Evolutionary conservation across 2,113 vertebrate species (phyloP), one percentile per base, ranked within the genome.

Genomic region (Xenus cinereus): DNA sequence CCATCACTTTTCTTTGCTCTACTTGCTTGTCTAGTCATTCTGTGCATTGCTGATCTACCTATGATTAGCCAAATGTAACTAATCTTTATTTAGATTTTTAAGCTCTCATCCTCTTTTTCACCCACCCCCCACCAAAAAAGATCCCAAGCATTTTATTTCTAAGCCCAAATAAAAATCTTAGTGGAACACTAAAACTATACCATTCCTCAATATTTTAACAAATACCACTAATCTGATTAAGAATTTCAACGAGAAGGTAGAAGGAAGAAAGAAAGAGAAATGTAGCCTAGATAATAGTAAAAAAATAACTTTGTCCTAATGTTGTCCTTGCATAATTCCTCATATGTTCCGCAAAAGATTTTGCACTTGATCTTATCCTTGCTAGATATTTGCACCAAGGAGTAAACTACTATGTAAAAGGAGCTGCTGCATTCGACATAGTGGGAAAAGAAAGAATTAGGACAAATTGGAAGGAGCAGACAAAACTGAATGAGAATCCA

Each of bases 11-110:
- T 94, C 66, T 83, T 93, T 89, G 67, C 71, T 62, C 41, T 76
- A 59, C 84, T 75, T 90, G 48, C 50, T 97, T 93, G 51, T 73
- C 68, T 89, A 30, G 18, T 93, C 43, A 96, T 93, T 56, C 93
- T 87, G 21, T 53, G 43, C 66, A 90, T 21, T 54, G 57, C 45
- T 79, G 14, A 91, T 87, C 56, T 88, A 95, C 56, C 82, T 93
- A 94, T 84, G 93, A 96, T 95, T 96, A 97, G 50, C 54, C 87
- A 94, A 93, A 97, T 80, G 80, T 62, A 90, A 96, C 91, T 95
- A 95, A 96, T 95, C 92, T 95, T 95, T 88, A 84, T 93, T 94
- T 87, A 88, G 46, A 22, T 89, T 93, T 48, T 87, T 77, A 89
- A 95, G 56, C 12, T 91, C 43, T 75, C 57, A 69, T 82, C 39